Percentiles rank a stretch among this genome's conserved stretches.
phyloP scores from a whole-genome alignment of 2,888 invertebrate species.

The Drosophila nr. perissopoda region DNA sequence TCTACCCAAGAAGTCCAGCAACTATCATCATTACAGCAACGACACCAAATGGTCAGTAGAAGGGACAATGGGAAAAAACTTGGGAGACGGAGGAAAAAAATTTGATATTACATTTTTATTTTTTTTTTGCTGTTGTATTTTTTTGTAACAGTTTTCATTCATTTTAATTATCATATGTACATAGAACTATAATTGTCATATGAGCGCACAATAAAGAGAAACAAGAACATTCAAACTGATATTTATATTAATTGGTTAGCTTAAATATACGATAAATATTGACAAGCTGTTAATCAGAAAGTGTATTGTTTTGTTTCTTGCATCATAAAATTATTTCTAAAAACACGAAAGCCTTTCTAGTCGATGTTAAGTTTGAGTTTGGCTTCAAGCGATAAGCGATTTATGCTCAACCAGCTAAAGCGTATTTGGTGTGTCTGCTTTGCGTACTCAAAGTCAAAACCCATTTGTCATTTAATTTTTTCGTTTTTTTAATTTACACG shows the following conservation, averaged over 20 bases:
- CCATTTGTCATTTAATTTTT: slow-evolving; percentile 10
- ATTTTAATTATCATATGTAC: neutral
- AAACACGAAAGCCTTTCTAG: neutral
- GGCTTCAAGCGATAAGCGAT: neutral
- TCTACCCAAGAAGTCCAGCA: too few species aligned
- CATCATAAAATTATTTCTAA: neutral
- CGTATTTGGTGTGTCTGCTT: neutral
- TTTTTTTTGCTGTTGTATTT: too few species aligned
- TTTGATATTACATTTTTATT: too few species aligned
- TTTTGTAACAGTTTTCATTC: neutral
- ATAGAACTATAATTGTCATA: neutral
- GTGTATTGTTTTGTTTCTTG: neutral
- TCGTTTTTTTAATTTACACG: slow-evolving; percentile 5
- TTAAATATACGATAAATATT: neutral
- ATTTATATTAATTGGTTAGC: neutral
- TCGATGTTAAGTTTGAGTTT: neutral
- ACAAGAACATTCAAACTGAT: neutral
- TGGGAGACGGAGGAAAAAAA: too few species aligned
- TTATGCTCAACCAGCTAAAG: neutral
- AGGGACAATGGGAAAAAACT: too few species aligned
- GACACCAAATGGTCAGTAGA: too few species aligned
- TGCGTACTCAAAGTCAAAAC: neutral
- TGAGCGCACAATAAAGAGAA: neutral
- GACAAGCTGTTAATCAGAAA: neutral
- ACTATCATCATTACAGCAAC: too few species aligned